phyloP scores from a whole-genome alignment of 2,797 vertebrate genomes.

The Spheniscus humboldti region DNA sequence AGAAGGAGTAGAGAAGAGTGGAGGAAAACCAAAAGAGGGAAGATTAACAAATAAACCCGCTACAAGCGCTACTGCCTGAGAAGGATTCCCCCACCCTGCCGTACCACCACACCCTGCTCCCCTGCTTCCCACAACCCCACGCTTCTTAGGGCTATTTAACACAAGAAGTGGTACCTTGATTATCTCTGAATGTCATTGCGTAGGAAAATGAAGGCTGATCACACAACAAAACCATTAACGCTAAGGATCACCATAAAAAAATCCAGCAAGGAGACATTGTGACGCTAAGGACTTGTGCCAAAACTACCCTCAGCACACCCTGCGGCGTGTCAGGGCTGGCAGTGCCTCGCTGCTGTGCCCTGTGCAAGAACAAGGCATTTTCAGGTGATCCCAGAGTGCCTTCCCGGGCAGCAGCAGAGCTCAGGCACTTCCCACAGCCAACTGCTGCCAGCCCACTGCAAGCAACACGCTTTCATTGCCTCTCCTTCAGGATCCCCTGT shows the following conservation, averaged over 20 bases:
- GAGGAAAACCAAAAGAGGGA: background rate
- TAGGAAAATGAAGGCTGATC: background rate
- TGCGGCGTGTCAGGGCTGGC: background rate
- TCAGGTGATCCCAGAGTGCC: background rate
- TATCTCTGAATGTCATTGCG: background rate
- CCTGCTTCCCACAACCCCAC: background rate
- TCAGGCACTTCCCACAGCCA: constrained; percentile 74
- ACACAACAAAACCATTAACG: background rate
- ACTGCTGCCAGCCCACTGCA: constrained; percentile 60
- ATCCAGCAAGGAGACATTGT: background rate
- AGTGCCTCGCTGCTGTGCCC: background rate
- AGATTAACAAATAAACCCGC: background rate
- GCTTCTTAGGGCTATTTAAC: background rate
- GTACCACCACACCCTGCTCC: background rate
- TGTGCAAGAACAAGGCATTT: background rate
- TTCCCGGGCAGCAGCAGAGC: constrained; percentile 4
- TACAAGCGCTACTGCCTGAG: background rate
- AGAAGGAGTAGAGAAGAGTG: background rate
- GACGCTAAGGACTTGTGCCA: background rate
- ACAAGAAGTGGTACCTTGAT: background rate
- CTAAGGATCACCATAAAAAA: background rate
- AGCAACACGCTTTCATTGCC: constrained; percentile 43
- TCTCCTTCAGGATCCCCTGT: constrained; percentile 62
- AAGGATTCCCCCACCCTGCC: background rate
- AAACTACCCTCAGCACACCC: background rate